Conservation (phyloP, 2,888 invertebrate genomes). For the Eupithecia subumbrata region DNA sequence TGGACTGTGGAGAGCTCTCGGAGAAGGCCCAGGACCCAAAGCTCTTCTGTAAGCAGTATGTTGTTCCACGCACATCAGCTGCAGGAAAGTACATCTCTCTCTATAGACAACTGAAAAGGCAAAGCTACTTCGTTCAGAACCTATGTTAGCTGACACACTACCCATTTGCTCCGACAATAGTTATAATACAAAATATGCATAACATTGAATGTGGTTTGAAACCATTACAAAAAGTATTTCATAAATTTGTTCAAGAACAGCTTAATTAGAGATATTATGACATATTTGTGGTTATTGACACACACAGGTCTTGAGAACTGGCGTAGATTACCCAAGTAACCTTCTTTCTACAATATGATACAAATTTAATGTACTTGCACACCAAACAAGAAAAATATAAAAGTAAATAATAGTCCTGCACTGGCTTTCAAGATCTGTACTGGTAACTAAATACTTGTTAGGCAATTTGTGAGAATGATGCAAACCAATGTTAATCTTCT, state of each 20-base stretch:
- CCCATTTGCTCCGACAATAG: background rate
- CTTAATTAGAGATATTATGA: background rate
- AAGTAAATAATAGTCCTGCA: background rate
- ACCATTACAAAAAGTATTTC: background rate
- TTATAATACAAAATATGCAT: background rate
- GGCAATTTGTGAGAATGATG: background rate
- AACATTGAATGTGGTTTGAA: constrained; percentile 2
- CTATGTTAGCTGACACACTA: constrained; percentile 65
- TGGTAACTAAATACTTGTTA: background rate
- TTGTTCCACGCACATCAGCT: constrained; percentile 91
- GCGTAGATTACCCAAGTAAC: background rate
- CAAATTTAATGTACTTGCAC: background rate
- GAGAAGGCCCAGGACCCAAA: constrained; percentile 87
- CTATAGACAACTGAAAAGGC: constrained; percentile 87
- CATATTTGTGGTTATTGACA: background rate
- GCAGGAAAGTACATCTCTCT: constrained; percentile 94
- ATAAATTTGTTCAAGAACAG: background rate
- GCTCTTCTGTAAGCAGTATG: constrained; percentile 91
- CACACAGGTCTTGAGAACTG: constrained; percentile 8
- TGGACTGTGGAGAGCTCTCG: constrained; percentile 89
- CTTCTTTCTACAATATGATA: background rate
- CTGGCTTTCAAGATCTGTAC: background rate
- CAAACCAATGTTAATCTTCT: constrained; percentile 34
- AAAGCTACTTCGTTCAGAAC: constrained; percentile 77
- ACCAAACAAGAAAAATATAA: background rate